These are phyloP conservation scores for Notarius lentiginosus DNA, from an alignment of 2,113 vertebrate species.

Conservation along the genomic window DNA sequence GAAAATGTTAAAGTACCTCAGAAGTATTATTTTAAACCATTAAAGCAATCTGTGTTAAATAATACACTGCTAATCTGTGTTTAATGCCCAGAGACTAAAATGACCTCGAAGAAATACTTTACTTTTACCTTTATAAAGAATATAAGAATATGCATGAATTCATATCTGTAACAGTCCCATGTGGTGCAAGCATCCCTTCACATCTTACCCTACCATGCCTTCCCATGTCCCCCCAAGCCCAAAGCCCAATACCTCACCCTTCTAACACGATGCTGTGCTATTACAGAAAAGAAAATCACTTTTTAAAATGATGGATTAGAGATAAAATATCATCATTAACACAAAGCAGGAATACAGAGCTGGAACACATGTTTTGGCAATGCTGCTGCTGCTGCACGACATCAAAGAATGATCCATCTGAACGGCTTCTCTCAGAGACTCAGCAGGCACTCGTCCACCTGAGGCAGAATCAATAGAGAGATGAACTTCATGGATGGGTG, in stretches of 20 bases:
- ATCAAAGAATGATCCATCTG: not conserved
- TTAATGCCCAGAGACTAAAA: not conserved
- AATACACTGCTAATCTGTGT: not conserved
- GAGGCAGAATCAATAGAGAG: slow-evolving; percentile 1
- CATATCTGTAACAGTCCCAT: not conserved
- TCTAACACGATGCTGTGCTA: too few relatives aligned
- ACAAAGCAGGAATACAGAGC: not conserved
- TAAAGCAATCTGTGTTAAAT: not conserved
- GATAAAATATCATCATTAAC: not conserved
- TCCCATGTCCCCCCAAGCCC: not conserved
- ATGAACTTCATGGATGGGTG: slow-evolving; percentile 19
- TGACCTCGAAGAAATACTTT: not conserved
- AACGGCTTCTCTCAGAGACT: not conserved
- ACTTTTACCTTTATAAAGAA: not conserved
- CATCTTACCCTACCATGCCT: too few relatives aligned
- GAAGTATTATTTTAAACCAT: slow-evolving; percentile 13
- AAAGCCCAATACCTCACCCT: not conserved
- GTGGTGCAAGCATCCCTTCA: not conserved
- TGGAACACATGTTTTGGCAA: not conserved
- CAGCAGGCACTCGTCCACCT: not conserved
- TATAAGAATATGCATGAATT: not conserved
- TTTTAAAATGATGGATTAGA: not conserved
- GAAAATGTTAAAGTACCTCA: not conserved
- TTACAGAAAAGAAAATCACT: not conserved
- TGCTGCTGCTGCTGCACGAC: not conserved